These are phyloP conservation scores for Strongylocentrotus purpuratus DNA, from an alignment of 35 echinoderm and acorn worm species.

Conservation along the genomic window DNA sequence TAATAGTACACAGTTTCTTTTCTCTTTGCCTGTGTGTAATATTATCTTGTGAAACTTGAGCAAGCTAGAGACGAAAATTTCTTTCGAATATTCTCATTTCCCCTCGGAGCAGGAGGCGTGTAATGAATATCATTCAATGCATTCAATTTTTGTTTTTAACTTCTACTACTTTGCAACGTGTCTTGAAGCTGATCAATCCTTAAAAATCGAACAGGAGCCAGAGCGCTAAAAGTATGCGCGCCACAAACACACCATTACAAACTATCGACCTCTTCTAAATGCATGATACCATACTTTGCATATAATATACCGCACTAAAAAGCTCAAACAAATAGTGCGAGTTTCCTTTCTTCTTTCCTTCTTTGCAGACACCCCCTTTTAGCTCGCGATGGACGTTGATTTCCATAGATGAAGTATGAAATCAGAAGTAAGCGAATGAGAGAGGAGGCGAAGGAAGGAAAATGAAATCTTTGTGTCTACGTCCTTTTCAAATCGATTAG, in stretches of 20 bases:
- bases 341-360: neutral
- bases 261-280: neutral
- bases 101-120: neutral
- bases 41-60: neutral
- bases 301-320: neutral
- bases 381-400: neutral
- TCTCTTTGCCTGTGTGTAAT: neutral
- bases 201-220: neutral
- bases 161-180: neutral
- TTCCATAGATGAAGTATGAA: neutral
- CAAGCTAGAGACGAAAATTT: neutral
- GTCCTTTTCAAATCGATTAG: conserved; percentile 44
- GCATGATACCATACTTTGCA: conserved; percentile 16
- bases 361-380: neutral
- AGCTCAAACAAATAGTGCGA: neutral
- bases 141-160: neutral
- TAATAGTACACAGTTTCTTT: neutral
- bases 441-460: neutral
- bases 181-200: neutral
- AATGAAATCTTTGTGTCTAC: conserved; percentile 10
- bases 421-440: neutral
- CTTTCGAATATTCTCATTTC: neutral
- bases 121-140: neutral
- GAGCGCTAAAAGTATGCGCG: neutral
- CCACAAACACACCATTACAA: neutral